Evolutionary conservation across 1,140 invertebrate genomes (phyloP).

Genomic region (Eciton burchellii): DNA sequence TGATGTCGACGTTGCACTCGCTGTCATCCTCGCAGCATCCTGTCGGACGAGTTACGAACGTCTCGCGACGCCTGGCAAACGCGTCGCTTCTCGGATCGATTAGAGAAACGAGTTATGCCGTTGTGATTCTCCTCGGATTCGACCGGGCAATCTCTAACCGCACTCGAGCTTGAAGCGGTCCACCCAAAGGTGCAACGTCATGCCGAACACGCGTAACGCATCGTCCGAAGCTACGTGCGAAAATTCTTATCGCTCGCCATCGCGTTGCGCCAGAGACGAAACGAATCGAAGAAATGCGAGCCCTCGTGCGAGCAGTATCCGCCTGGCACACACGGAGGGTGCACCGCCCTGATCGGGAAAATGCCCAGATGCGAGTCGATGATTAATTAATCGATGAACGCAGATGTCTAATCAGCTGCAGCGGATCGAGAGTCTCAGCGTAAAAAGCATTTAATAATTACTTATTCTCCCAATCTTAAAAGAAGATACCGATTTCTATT

Average conservation of each 20-base stretch:
- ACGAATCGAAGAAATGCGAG: constrained; percentile 64
- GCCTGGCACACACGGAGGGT: not conserved
- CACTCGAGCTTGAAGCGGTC: constrained; percentile 49
- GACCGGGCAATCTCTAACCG: not conserved
- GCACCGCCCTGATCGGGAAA: not conserved
- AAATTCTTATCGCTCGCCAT: constrained; percentile 42
- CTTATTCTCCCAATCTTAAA: too few species aligned
- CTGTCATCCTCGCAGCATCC: constrained; percentile 55
- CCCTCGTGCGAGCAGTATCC: not conserved
- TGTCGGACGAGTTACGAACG: constrained; percentile 64
- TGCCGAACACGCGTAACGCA: constrained; percentile 78
- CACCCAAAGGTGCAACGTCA: constrained; percentile 42
- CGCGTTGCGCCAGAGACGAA: constrained; percentile 59
- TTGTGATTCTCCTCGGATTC: constrained; percentile 60
- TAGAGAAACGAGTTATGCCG: constrained; percentile 66
- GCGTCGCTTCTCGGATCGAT: constrained; percentile 68
- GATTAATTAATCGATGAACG: not conserved
- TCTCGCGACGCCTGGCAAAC: constrained; percentile 68
- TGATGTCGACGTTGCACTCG: constrained; percentile 28
- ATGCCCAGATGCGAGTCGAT: not conserved
- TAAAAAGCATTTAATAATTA: too few species aligned
- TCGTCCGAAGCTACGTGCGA: constrained; percentile 51
- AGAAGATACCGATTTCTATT: too few species aligned
- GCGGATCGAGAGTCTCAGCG: not conserved
- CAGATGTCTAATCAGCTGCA: not conserved